These are phyloP conservation scores for Muntiacus reevesi DNA, from an alignment of 2,113 vertebrate genomes.

Conservation along the genomic window DNA sequence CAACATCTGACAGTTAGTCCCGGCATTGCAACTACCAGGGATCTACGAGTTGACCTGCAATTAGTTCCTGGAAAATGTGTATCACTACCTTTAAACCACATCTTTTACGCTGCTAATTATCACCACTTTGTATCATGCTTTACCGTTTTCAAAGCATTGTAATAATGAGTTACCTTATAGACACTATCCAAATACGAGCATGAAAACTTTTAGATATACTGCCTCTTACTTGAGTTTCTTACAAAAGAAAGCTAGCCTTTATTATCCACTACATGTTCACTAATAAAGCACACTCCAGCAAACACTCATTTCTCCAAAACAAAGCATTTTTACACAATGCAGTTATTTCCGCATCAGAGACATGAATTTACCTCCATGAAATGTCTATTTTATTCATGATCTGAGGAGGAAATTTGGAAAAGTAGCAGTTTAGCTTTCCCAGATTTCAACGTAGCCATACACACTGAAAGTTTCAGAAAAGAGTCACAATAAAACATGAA, in stretches of 20 bases:
- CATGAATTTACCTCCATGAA: neutral
- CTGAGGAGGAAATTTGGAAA: constrained; percentile 4
- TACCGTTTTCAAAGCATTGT: neutral
- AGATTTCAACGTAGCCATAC: constrained; percentile 21
- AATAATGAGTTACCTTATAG: neutral
- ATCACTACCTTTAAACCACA: constrained; percentile 12
- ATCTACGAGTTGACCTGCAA: neutral
- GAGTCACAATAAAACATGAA: constrained; percentile 19
- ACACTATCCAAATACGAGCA: neutral
- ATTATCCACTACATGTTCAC: constrained; percentile 28
- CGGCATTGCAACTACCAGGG: neutral
- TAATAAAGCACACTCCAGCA: constrained; percentile 14
- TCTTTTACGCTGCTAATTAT: constrained; percentile 13
- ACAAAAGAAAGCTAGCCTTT: neutral
- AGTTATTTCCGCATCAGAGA: constrained; percentile 1
- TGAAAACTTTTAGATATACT: constrained; percentile 19
- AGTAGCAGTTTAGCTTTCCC: neutral
- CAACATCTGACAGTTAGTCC: neutral
- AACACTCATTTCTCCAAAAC: constrained; percentile 19
- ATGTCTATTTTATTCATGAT: constrained; percentile 39
- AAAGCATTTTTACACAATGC: neutral
- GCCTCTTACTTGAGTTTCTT: neutral
- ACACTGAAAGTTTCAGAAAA: constrained; percentile 25
- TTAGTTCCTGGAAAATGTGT: neutral
- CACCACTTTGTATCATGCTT: constrained; percentile 4